Conservation (phyloP, 2,888 invertebrate genomes). For the Leptothorax acervorum region DNA sequence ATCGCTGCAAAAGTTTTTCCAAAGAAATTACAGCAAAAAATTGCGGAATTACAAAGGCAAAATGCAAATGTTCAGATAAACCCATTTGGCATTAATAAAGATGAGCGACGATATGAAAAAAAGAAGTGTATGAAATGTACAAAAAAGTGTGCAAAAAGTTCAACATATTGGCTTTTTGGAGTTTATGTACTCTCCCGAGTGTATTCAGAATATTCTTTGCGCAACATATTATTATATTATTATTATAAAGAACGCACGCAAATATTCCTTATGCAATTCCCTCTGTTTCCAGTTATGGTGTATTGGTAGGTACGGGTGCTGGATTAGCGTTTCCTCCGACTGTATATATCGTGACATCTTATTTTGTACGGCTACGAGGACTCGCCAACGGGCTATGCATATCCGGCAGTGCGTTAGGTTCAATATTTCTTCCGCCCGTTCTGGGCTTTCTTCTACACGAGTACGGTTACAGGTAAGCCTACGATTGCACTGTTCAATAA, state of each 20-base stretch:
- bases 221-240: background rate
- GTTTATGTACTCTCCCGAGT: background rate
- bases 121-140: background rate
- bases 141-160: background rate
- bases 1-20: background rate
- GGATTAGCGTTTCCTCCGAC: conserved; percentile 95
- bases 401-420: conserved; percentile 95
- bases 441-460: conserved; percentile 90
- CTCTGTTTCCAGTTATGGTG: conserved; percentile 89
- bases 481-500: conserved; percentile 15
- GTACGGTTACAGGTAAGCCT: conserved; percentile 91
- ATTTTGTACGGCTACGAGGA: conserved; percentile 92
- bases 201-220: background rate
- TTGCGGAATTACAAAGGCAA: background rate
- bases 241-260: background rate
- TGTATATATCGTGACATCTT: conserved; percentile 95
- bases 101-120: background rate
- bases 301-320: conserved; percentile 93
- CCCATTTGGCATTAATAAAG: conserved; percentile 5
- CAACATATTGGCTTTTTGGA: background rate
- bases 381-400: conserved; percentile 95
- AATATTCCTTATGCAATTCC: conserved; percentile 19
- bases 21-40: background rate
- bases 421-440: conserved; percentile 93
- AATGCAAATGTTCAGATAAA: background rate